These are phyloP conservation scores for Hydrozoanthus tunicans DNA, from an alignment of 64 coral and sea anemone species.

Conservation along the genomic window DNA sequence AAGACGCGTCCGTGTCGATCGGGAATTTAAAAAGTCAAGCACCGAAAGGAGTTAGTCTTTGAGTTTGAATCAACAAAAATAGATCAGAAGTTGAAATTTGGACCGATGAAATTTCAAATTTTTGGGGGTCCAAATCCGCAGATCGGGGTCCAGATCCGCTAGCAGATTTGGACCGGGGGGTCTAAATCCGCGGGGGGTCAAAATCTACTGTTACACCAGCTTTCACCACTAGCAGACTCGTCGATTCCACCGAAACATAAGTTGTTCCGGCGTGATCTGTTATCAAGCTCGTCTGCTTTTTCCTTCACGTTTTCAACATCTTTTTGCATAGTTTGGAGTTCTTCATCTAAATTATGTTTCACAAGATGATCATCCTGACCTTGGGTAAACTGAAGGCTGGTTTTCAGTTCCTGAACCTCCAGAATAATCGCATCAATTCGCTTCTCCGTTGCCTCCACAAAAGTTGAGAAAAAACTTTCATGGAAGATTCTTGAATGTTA, in stretches of 20 bases:
- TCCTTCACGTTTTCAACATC: slow-evolving; percentile 18
- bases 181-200: too few species aligned
- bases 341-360: background rate
- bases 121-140: too few species aligned
- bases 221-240: slow-evolving; percentile 14
- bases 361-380: background rate
- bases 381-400: slow-evolving; percentile 5
- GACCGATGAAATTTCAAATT: too few species aligned
- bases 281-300: slow-evolving; percentile 30
- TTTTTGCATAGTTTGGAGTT: background rate
- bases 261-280: slow-evolving; percentile 20
- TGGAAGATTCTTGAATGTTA: slow-evolving; percentile 32
- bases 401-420: background rate
- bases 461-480: slow-evolving; percentile 39
- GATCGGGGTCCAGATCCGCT: too few species aligned
- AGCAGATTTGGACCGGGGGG: too few species aligned
- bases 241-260: slow-evolving; percentile 42
- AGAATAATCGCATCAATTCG: slow-evolving; percentile 13
- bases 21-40: too few species aligned
- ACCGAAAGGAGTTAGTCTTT: too few species aligned
- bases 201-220: background rate
- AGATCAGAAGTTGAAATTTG: too few species aligned
- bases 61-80: too few species aligned
- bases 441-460: slow-evolving; percentile 31
- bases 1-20: too few species aligned